Conservation (phyloP, 2,113 vertebrate species). For the Uria aalge region DNA sequence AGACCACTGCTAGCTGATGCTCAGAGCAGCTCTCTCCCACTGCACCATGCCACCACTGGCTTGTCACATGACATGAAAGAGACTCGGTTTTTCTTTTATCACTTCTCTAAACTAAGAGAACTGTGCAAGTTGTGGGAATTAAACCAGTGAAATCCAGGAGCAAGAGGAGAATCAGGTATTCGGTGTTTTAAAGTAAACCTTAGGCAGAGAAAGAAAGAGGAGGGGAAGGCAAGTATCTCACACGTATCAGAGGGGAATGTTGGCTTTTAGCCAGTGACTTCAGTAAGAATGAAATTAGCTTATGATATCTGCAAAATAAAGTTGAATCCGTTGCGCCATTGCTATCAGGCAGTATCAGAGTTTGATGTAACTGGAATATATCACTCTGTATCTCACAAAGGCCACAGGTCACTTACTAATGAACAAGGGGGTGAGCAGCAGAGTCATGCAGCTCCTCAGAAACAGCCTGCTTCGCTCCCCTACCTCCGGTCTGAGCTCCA, state of each 20-base stretch:
- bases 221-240: neutral
- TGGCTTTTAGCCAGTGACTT: slow-evolving; percentile 35
- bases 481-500: neutral
- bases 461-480: neutral
- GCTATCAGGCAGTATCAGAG: neutral
- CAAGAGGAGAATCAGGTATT: neutral
- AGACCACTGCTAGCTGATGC: neutral
- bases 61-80: slow-evolving; percentile 34
- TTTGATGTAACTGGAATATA: neutral
- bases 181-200: neutral
- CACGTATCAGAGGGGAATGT: neutral
- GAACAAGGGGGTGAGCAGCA: neutral
- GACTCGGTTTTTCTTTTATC: slow-evolving; percentile 17
- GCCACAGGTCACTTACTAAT: neutral
- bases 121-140: neutral
- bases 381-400: neutral
- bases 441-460: neutral
- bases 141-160: neutral
- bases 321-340: neutral
- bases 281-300: slow-evolving; percentile 18
- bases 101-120: neutral
- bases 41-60: neutral
- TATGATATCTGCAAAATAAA: neutral
- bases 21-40: slow-evolving; percentile 2
- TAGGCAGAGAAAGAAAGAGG: neutral